A percentile compares a stretch with the other conserved stretches of the same genome.
Evolutionary conservation across 2,797 vertebrate species (phyloP).

Genomic region (Eleutherodactylus coqui): DNA sequence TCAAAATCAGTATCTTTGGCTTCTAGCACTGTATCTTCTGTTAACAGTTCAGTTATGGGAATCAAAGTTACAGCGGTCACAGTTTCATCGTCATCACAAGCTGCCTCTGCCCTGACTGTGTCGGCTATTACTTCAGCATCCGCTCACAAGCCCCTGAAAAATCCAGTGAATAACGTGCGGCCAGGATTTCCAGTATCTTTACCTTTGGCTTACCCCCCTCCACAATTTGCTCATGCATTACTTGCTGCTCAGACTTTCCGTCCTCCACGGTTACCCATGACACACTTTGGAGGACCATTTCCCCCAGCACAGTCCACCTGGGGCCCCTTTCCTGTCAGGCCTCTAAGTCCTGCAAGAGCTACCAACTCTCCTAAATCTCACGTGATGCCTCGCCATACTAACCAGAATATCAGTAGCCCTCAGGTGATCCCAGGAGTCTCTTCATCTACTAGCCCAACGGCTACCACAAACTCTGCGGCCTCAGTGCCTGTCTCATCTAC

Average conservation of each 20-base stretch:
- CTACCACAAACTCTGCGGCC: slow-evolving; percentile 75
- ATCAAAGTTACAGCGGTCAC: slow-evolving; percentile 80
- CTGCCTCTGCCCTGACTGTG: slow-evolving; percentile 76
- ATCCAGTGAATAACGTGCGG: slow-evolving; percentile 79
- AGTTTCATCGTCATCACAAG: slow-evolving; percentile 79
- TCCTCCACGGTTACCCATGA: slow-evolving; percentile 83
- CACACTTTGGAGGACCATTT: slow-evolving; percentile 83
- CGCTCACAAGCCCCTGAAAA: slow-evolving; percentile 79
- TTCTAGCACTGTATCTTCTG: slow-evolving; percentile 75
- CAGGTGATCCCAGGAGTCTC: slow-evolving; percentile 78
- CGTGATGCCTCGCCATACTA: slow-evolving; percentile 82
- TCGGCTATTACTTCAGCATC: slow-evolving; percentile 79
- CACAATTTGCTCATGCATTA: slow-evolving; percentile 82
- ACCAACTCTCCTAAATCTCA: slow-evolving; percentile 83
- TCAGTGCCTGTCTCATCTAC: slow-evolving; percentile 76
- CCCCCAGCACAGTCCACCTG: slow-evolving; percentile 81
- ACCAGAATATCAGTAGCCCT: slow-evolving; percentile 78
- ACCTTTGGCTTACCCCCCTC: slow-evolving; percentile 80
- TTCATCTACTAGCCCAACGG: slow-evolving; percentile 74
- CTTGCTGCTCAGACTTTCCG: slow-evolving; percentile 84
- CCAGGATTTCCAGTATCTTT: slow-evolving; percentile 83
- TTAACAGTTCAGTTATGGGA: slow-evolving; percentile 76
- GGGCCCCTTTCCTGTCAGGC: slow-evolving; percentile 83
- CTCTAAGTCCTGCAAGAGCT: slow-evolving; percentile 80
- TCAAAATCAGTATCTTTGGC: slow-evolving; percentile 76